Conservation (phyloP, 2,113 vertebrate genomes). For the Corythornis cristatus region DNA sequence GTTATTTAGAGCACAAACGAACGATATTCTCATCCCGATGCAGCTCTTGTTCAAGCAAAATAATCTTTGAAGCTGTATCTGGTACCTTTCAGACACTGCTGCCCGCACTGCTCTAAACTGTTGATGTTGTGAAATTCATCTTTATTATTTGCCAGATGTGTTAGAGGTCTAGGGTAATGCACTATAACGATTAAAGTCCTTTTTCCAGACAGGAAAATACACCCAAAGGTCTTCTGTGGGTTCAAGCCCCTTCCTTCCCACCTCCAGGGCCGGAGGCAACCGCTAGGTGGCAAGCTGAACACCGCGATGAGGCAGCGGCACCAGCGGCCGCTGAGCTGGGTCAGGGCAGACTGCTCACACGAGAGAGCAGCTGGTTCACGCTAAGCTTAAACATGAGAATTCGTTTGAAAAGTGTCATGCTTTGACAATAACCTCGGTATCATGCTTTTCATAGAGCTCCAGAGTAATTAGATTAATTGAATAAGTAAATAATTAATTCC, state of each 20-base stretch:
- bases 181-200: not conserved
- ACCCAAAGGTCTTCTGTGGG: not conserved
- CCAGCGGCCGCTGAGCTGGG: not conserved
- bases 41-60: not conserved
- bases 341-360: not conserved
- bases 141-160: not conserved
- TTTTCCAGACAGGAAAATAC: not conserved
- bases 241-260: not conserved
- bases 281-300: conserved; percentile 51
- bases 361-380: not conserved
- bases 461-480: too few species aligned
- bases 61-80: not conserved
- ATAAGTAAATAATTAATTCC: not conserved
- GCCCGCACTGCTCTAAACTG: not conserved
- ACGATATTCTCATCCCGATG: not conserved
- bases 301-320: rapidly evolving
- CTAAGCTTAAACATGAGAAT: not conserved
- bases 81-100: not conserved
- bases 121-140: not conserved
- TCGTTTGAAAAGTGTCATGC: not conserved
- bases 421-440: not conserved
- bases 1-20: not conserved
- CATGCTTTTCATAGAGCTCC: not conserved
- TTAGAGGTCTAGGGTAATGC: not conserved
- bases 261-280: not conserved